Conservation (phyloP, 2,888 invertebrate genomes). For the Auanema freiburgensis region DNA sequence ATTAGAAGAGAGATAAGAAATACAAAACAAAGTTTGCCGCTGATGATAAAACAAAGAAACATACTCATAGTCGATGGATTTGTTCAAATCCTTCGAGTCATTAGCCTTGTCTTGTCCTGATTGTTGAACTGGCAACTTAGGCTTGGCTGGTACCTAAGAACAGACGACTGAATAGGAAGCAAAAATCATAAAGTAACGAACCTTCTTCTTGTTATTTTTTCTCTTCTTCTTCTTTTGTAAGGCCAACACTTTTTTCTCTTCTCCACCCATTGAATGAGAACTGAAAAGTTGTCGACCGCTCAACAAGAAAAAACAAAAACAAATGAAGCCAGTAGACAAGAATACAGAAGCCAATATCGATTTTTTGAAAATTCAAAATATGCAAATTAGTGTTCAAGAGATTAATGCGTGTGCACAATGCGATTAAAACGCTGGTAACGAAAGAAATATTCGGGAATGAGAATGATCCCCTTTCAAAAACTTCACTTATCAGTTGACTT, state of each 20-base stretch:
- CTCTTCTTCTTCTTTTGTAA: conserved; percentile 52
- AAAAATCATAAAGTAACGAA: conserved; percentile 1
- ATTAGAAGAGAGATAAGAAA: no score
- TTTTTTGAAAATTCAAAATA: no score
- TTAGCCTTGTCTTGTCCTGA: background rate
- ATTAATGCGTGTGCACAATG: no score
- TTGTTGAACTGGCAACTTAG: background rate
- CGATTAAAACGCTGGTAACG: no score
- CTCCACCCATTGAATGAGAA: conserved; percentile 18
- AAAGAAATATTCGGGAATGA: no score
- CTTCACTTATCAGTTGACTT: no score
- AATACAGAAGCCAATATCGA: background rate
- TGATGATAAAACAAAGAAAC: background rate
- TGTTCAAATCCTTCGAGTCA: conserved; percentile 2
- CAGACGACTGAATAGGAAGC: background rate
- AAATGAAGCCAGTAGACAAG: conserved; percentile 2
- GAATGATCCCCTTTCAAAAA: no score
- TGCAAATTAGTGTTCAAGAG: no score
- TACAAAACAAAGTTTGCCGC: no score
- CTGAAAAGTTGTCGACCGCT: no score
- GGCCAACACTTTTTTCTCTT: conserved; percentile 47
- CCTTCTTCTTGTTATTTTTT: conserved; percentile 50
- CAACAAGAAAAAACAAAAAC: conserved; percentile 1
- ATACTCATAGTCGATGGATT: conserved; percentile 2
- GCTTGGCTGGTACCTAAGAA: conserved; percentile 11